Evolutionary conservation across 2,797 vertebrate species (phyloP).

Genomic region (Apogon hyalosoma): DNA sequence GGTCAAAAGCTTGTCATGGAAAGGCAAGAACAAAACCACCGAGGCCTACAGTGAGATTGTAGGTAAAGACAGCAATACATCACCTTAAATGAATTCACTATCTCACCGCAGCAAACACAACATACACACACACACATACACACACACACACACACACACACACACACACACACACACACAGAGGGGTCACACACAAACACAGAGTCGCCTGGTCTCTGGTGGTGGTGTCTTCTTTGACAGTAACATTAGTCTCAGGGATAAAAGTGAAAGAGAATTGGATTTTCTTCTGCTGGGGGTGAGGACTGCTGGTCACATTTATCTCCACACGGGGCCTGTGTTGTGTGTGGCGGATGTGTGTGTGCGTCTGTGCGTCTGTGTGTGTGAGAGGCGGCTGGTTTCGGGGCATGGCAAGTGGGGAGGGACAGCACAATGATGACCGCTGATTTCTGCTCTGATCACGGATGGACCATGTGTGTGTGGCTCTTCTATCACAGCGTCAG

Average conservation of each 20-base stretch:
- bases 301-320: conserved; percentile 81
- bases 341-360: conserved; percentile 40
- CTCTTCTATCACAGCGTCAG: conserved; percentile 24
- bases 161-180: conserved; percentile 45
- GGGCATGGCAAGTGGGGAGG: conserved; percentile 42
- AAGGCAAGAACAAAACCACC: conserved; percentile 72
- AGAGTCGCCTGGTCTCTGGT: conserved; percentile 74
- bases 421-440: conserved; percentile 51
- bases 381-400: conserved; percentile 40
- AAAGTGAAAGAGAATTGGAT: conserved; percentile 86
- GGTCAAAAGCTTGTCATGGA: conserved; percentile 63
- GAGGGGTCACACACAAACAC: conserved; percentile 44
- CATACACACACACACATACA: conserved; percentile 42
- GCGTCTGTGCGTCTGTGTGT: background rate
- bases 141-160: conserved; percentile 52
- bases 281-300: conserved; percentile 82
- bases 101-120: conserved; percentile 76
- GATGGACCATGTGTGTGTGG: conserved; percentile 20
- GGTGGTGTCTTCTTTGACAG: conserved; percentile 84
- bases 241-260: conserved; percentile 88
- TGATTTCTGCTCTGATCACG: conserved; percentile 63
- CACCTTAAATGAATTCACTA: conserved; percentile 88
- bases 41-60: conserved; percentile 74
- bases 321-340: conserved; percentile 64
- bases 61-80: conserved; percentile 85